These are phyloP conservation scores for Cecropterus lyciades DNA, from an alignment of 1,140 invertebrate species.

Conservation along the genomic window DNA sequence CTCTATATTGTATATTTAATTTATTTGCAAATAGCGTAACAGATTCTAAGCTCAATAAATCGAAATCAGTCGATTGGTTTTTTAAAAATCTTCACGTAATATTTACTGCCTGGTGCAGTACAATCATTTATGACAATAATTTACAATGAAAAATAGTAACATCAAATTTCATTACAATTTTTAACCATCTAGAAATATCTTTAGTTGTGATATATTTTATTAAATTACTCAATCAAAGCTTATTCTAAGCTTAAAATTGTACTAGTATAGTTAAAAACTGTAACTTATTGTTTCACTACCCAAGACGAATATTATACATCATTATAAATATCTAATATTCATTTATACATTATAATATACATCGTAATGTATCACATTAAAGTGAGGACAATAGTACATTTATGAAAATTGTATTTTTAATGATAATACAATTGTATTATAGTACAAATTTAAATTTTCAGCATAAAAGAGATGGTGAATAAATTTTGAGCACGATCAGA, in stretches of 20 bases:
- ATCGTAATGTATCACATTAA: not conserved
- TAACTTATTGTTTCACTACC: not conserved
- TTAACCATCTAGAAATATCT: not conserved
- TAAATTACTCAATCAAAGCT: not conserved
- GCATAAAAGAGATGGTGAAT: not conserved
- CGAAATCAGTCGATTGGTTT: too few relatives aligned
- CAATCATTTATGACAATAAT: not conserved
- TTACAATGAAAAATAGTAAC: not conserved
- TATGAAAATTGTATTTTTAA: not conserved
- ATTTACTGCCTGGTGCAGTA: too few relatives aligned
- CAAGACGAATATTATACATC: not conserved
- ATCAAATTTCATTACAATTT: not conserved
- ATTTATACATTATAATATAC: slow-evolving; percentile 5
- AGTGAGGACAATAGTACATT: not conserved
- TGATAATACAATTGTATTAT: not conserved
- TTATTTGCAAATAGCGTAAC: too few relatives aligned
- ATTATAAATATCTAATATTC: slow-evolving; percentile 1
- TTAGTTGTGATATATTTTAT: not conserved
- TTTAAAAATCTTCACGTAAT: too few relatives aligned
- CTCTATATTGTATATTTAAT: too few relatives aligned
- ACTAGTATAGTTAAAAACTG: slow-evolving; percentile 1
- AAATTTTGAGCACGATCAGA: not conserved
- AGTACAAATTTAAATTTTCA: not conserved
- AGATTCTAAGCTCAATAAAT: too few relatives aligned
- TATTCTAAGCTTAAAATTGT: not conserved